Base-by-base conservation (phyloP, 2,888 invertebrate species). In the Danaus chrysippus region DNA sequence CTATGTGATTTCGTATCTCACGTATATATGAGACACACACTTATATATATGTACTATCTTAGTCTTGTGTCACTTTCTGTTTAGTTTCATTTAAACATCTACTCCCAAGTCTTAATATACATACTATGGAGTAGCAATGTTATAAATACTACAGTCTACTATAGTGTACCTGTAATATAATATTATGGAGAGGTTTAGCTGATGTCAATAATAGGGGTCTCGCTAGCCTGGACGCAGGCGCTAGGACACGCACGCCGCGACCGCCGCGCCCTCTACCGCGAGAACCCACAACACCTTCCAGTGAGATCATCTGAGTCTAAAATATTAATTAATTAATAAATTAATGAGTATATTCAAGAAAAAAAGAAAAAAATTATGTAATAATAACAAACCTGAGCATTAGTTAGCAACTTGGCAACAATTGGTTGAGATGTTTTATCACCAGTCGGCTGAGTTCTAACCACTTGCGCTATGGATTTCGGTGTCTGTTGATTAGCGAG, bases 391-490 rank as follows among this genome's bases (percentile, higher is more conserved):
- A 93, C 93, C 88, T 93, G 93, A 54, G 95, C 93, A 77, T 94
- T 95, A 8, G 95, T 94, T 23, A 96, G 84, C 15, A 96, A 92
- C 79, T 95, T 95, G 0, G 95, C 95, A 46, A 95, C 92, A 41
- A 95, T 93, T 3, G 94, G 93, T 75, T 91, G 92, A 73, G 76
- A 71, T 5, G 82, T 43, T 70, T 89, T 91, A 15, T 91, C 91
- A 1, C 76, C 78, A 10, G 78, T 68, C 15, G 77, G 71, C 70
- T 82, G 89, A 68, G 71, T 82, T 65, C 82, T 84, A 41, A 86
- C 89, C n/a, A 86, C 81, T 73, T 87, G 88, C 49, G 85, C 72
- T 63, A 82, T 68, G 1, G 83, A 75, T 69, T 87, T 86, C 10
- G 78, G 75, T 1, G 79, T 72, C 70, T 78, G 72, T 59, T 78